Percentiles rank a stretch among this genome's conserved stretches.
Conservation (phyloP, 2,113 vertebrate genomes). For the Megaleporinus macrocephalus region DNA sequence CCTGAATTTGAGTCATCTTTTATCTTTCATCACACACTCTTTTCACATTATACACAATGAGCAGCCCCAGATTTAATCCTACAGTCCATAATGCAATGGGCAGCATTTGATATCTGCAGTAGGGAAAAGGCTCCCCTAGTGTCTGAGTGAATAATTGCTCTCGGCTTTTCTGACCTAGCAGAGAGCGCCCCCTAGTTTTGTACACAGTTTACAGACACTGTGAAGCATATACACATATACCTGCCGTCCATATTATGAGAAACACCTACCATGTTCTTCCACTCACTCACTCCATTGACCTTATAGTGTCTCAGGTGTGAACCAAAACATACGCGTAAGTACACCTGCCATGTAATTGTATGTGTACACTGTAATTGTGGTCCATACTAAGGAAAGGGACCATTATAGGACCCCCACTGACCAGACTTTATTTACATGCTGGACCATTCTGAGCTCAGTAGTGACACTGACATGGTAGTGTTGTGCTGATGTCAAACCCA, state of each 20-base stretch:
- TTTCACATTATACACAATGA: background rate
- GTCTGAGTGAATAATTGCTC: background rate
- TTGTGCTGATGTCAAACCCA: too few species aligned
- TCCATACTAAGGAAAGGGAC: too few species aligned
- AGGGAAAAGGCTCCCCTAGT: background rate
- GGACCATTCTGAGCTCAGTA: too few species aligned
- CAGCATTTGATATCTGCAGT: background rate
- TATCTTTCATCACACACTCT: background rate
- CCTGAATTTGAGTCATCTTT: constrained; percentile 22
- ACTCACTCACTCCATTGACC: too few species aligned
- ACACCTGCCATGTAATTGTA: too few species aligned
- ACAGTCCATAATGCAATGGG: background rate
- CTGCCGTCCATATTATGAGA: background rate
- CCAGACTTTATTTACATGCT: too few species aligned
- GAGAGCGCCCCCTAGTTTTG: background rate
- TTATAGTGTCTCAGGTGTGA: too few species aligned
- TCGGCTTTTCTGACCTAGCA: background rate
- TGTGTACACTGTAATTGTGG: too few species aligned
- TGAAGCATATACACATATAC: background rate
- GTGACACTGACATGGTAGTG: too few species aligned
- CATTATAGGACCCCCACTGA: too few species aligned
- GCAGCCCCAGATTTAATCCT: background rate
- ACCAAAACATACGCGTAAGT: too few species aligned
- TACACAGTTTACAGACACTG: background rate
- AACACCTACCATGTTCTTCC: too few species aligned